Conservation (phyloP, 1,140 invertebrate genomes). For the Drosophila oshimai region DNA sequence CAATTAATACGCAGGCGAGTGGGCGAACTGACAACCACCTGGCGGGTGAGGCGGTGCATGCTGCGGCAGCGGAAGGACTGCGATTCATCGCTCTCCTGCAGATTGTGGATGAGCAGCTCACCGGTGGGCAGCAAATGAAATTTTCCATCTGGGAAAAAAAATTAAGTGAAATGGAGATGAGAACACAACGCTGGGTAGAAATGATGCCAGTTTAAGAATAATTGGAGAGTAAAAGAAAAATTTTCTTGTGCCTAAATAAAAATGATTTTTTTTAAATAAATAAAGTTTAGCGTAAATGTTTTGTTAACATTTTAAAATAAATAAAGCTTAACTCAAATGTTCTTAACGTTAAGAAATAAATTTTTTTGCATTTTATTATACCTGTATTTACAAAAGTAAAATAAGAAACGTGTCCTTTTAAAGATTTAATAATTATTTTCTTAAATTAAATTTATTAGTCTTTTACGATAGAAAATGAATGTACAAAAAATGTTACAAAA, state of each 20-base stretch:
- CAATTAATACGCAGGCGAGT: slow-evolving; percentile 89
- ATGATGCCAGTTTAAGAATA: neutral
- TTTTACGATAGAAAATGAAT: no score
- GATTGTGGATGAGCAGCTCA: slow-evolving; percentile 90
- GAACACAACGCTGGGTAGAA: neutral
- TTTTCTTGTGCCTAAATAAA: neutral
- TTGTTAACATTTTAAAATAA: no score
- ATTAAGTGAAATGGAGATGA: neutral
- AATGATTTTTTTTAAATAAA: neutral
- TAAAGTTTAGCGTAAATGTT: no score
- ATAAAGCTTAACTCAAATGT: no score
- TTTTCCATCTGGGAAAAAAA: slow-evolving; percentile 87
- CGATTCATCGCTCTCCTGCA: slow-evolving; percentile 89
- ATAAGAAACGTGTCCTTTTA: no score
- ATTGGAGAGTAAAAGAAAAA: neutral
- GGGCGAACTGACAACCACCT: slow-evolving; percentile 88
- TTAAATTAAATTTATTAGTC: no score
- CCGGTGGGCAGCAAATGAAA: slow-evolving; percentile 91
- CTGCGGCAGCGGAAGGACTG: slow-evolving; percentile 90
- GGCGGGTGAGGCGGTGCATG: slow-evolving; percentile 89
- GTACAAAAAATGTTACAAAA: no score
- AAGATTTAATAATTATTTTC: no score
- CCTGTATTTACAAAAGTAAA: no score
- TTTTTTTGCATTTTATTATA: no score
- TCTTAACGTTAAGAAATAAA: no score